Conservation (phyloP, 2,888 invertebrate genomes). For the Acronicta leporina region DNA sequence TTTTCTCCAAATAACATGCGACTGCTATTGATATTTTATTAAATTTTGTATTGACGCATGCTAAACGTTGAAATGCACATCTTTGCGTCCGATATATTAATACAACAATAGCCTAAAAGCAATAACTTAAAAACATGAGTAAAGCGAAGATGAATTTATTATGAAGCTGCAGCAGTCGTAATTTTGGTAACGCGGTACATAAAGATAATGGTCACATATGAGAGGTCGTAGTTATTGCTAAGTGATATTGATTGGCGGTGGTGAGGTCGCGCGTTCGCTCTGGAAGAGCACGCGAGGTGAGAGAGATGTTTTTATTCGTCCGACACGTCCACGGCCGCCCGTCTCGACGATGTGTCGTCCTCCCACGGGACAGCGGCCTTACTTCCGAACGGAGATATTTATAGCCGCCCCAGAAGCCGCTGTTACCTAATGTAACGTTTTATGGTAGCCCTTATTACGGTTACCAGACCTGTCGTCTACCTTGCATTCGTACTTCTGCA, state of each 20-base stretch:
- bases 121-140: constrained; percentile 31
- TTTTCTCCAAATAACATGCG: no score
- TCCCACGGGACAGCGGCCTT: constrained; percentile 87
- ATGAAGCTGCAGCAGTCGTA: constrained; percentile 63
- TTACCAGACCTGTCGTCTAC: constrained; percentile 75
- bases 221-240: constrained; percentile 78
- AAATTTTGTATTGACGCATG: no score
- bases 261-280: constrained; percentile 63
- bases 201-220: constrained; percentile 76
- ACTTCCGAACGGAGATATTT: constrained; percentile 89
- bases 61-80: no score
- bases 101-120: constrained; percentile 9
- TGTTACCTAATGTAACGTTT: constrained; percentile 89
- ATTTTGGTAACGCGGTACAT: constrained; percentile 65
- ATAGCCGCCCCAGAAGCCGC: constrained; percentile 88
- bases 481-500: constrained; percentile 61
- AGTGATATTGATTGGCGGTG: constrained; percentile 84
- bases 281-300: constrained; percentile 72
- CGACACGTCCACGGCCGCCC: constrained; percentile 84
- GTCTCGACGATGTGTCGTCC: constrained; percentile 80
- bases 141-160: constrained; percentile 54
- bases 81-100: neutral
- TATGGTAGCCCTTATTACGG: constrained; percentile 88
- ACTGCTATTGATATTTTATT: no score
- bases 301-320: constrained; percentile 86